A percentile compares a stretch with the other conserved stretches of the same genome.
phyloP scores from a whole-genome alignment of 1,140 invertebrate species.

The Drosophila sp. region DNA sequence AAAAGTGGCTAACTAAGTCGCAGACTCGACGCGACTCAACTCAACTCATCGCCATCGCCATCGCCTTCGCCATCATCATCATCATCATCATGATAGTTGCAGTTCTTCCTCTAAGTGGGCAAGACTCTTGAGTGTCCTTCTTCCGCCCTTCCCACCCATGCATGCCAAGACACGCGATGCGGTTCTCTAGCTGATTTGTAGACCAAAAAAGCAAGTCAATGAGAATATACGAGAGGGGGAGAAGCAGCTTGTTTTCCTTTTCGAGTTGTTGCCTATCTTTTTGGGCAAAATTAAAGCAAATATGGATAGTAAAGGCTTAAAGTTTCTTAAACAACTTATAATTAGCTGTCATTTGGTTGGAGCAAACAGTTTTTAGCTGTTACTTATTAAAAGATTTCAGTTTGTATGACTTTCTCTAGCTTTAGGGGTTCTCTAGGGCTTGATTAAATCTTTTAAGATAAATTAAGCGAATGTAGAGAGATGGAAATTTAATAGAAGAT shows the following conservation, averaged over 20 bases:
- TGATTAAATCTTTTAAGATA: too few species aligned
- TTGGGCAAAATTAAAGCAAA: slow-evolving; percentile 2
- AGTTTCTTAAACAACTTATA: background rate
- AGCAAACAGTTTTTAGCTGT: background rate
- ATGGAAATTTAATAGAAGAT: too few species aligned
- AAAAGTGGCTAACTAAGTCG: slow-evolving; percentile 79
- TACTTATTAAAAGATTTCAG: background rate
- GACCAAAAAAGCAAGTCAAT: slow-evolving; percentile 21
- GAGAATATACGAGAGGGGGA: slow-evolving; percentile 3
- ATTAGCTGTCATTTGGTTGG: background rate
- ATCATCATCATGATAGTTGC: slow-evolving; percentile 33
- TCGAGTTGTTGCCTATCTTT: background rate
- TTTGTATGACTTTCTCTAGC: background rate
- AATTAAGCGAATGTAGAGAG: too few species aligned
- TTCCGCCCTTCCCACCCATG: background rate
- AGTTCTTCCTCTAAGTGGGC: slow-evolving; percentile 35
- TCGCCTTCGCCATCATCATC: slow-evolving; percentile 2
- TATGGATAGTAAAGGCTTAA: background rate
- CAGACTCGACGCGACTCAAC: slow-evolving; percentile 28
- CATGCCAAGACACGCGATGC: slow-evolving; percentile 36
- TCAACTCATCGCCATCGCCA: background rate
- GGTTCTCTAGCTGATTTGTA: slow-evolving; percentile 46
- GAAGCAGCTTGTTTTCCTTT: slow-evolving; percentile 3
- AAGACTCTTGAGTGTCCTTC: slow-evolving; percentile 39
- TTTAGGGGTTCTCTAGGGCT: background rate